Conservation (phyloP, 2,797 vertebrate species). For the Sebastes variabilis region DNA sequence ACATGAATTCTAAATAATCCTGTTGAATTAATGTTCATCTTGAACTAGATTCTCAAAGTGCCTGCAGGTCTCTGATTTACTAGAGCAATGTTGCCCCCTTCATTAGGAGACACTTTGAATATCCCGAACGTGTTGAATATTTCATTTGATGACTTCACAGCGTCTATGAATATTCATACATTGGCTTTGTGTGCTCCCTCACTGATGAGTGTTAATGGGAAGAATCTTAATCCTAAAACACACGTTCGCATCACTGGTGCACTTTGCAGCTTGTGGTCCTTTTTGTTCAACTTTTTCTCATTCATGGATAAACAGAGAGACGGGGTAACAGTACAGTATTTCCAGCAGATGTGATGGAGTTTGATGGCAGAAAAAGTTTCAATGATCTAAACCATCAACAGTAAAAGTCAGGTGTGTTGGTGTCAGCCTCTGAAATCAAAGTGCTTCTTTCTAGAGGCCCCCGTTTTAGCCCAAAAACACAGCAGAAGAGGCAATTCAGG, state of each 20-base stretch:
- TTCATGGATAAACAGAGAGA: neutral
- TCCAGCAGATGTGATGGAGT: neutral
- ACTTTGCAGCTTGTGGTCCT: neutral
- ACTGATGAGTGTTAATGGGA: slow-evolving; percentile 17
- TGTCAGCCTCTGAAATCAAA: neutral
- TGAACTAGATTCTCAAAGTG: slow-evolving; percentile 57
- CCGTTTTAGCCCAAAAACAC: fast-evolving
- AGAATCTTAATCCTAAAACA: slow-evolving; percentile 10
- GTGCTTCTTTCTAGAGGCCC: neutral
- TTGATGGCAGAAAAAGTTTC: neutral
- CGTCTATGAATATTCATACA: slow-evolving; percentile 57
- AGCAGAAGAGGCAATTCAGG: neutral
- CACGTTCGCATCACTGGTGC: neutral
- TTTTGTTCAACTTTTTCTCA: neutral
- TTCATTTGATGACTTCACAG: slow-evolving; percentile 48
- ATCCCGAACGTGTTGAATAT: slow-evolving; percentile 54
- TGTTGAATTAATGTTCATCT: slow-evolving; percentile 50
- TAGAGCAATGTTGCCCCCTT: slow-evolving; percentile 29
- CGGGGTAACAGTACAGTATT: neutral
- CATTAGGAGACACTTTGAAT: slow-evolving; percentile 49
- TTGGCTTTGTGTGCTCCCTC: slow-evolving; percentile 28
- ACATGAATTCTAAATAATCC: slow-evolving; percentile 53
- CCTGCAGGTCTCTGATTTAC: slow-evolving; percentile 53
- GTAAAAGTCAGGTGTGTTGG: neutral
- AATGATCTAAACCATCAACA: neutral